phyloP scores from a whole-genome alignment of 2,113 vertebrate genomes.

The Perca schrenkii region DNA sequence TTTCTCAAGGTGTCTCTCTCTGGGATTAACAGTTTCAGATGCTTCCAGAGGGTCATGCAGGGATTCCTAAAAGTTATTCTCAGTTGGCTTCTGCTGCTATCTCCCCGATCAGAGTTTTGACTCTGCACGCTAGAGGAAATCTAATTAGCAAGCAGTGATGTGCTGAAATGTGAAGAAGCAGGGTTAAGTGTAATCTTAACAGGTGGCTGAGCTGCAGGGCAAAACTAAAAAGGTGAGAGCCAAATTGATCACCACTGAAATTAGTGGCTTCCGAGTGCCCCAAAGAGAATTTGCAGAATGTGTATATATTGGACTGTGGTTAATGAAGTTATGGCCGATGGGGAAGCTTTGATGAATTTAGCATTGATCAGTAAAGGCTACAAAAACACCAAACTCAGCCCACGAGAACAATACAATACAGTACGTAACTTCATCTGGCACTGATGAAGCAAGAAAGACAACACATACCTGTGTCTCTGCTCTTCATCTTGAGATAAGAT shows the following conservation, averaged over 20 bases:
- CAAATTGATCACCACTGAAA: constrained; percentile 67
- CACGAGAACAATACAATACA: neutral
- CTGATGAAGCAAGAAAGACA: neutral
- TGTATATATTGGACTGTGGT: constrained; percentile 64
- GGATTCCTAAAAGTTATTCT: constrained; percentile 38
- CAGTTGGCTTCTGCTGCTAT: constrained; percentile 22
- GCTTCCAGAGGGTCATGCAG: constrained; percentile 6
- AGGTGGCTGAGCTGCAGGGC: constrained; percentile 55
- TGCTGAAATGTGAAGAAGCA: constrained; percentile 55
- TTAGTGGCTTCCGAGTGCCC: constrained; percentile 30
- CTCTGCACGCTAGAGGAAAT: constrained; percentile 44
- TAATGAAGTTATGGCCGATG: constrained; percentile 59
- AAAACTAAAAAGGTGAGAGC: constrained; percentile 45
- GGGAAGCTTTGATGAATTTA: constrained; percentile 68
- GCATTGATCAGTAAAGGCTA: constrained; percentile 56
- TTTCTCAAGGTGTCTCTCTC: constrained; percentile 7
- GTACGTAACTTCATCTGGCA: neutral
- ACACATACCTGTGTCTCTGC: neutral
- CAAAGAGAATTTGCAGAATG: constrained; percentile 45
- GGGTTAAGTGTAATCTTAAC: constrained; percentile 51
- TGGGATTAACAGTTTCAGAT: constrained; percentile 8
- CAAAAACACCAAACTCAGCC: constrained; percentile 23
- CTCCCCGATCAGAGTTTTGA: constrained; percentile 30
- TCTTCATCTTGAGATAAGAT: neutral
- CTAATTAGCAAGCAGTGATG: constrained; percentile 61